Evolutionary conservation across 53 echinoderm and acorn worm genomes (phyloP), one percentile per base, ranked within the genome.

Genomic region (Echinometra lucunter): DNA sequence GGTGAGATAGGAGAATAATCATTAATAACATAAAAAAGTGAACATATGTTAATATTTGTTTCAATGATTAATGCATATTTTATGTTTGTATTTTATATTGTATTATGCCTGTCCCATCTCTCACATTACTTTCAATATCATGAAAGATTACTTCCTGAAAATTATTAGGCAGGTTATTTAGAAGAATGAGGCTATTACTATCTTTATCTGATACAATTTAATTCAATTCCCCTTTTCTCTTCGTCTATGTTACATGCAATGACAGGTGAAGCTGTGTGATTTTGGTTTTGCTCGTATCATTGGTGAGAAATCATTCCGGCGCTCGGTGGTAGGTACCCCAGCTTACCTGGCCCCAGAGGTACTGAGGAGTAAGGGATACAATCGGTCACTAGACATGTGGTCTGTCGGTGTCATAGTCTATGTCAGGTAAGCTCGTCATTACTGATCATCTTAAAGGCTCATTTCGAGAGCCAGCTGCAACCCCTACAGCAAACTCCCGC

Each of bases 231-330:
- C 6, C 42, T 75, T 35, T 93, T 70, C 11, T 37, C 21, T 53
- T 10, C 19, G 2, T 37, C 17, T 78, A 47, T 80, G 44, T 44
- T 80, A 6, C 19, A 37, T 57, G 37, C 56, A 27, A 56, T 49
- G 10, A 15, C 92, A 99, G 99, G 99, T 99, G 88, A 99, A 99
- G 92, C 95, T 99, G 23, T 99, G 99, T 96, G 99, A 99, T 94
- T 99, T 99, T 98, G 99, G 99, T 45, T 99, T 99, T 95, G 99
- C 99, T 45, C 96, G 99, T 66, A 99, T 99, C 95, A 99, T 99
- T 23, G 99, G 99, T 69, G 99, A 99, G 97, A 99, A 99, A 95
- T 99, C 99, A 32, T 99, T 99, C 97, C 95, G 99, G 35, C 96
- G 99, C 2, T 99, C 99, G 0, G 99, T 99, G 89, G 99, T 99